A percentile compares a stretch with the other conserved stretches of the same genome.
Evolutionary conservation across 2,888 invertebrate species (phyloP).

Genomic region (Odontocolon sp.): DNA sequence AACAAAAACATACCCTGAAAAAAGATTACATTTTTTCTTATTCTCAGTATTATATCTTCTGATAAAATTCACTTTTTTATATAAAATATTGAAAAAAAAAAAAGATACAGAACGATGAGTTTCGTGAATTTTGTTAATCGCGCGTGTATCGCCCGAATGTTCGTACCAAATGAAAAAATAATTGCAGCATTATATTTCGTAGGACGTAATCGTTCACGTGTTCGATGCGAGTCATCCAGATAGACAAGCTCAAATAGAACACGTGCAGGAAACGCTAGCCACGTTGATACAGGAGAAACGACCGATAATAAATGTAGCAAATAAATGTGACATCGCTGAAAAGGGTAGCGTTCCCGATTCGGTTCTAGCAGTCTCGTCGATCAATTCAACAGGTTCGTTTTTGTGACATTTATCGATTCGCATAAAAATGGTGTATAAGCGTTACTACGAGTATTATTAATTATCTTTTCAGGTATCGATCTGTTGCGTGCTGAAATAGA

Average conservation of each 20-base stretch:
- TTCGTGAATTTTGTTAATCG: background rate
- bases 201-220: constrained; percentile 91
- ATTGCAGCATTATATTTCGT: constrained; percentile 64
- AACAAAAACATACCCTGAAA: no score
- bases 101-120: background rate
- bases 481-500: constrained; percentile 81
- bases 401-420: background rate
- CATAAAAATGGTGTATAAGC: background rate
- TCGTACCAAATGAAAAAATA: no score
- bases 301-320: constrained; percentile 86
- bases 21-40: background rate
- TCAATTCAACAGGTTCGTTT: constrained; percentile 78
- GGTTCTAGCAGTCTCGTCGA: constrained; percentile 81
- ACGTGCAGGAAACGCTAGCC: constrained; percentile 86
- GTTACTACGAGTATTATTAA: background rate
- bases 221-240: constrained; percentile 90
- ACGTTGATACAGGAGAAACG: constrained; percentile 80
- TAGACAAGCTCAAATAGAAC: constrained; percentile 85
- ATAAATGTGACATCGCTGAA: constrained; percentile 86
- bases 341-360: constrained; percentile 66
- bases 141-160: background rate
- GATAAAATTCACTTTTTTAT: constrained; percentile 33
- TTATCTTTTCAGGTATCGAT: constrained; percentile 79
- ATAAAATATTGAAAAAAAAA: background rate
- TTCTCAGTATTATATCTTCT: background rate